Conservation (phyloP, 2,888 invertebrate genomes). For the Plebejus anna region DNA sequence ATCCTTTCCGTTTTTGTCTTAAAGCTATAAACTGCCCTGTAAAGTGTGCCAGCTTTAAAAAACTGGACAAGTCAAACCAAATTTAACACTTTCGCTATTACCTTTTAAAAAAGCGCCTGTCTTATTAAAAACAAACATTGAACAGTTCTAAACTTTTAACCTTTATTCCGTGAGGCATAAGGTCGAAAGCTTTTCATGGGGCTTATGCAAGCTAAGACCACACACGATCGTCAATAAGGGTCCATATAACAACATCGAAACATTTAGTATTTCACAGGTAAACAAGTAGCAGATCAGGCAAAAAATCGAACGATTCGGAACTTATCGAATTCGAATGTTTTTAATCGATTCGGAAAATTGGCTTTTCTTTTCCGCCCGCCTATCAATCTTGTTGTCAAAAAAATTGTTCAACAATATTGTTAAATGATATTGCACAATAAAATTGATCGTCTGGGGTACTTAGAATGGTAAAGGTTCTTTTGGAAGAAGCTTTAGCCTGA, state of each 20-base stretch:
- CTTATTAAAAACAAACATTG: conserved; percentile 52
- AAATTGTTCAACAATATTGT: no score
- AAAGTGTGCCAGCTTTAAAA: conserved; percentile 36
- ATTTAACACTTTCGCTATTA: conserved; percentile 73
- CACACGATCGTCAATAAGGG: conserved; percentile 74
- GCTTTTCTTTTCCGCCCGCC: background rate
- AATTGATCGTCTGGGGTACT: no score
- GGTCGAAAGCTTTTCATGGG: conserved; percentile 44
- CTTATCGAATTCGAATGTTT: background rate
- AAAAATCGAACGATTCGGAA: background rate
- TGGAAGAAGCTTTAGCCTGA: no score
- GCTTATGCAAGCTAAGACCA: conserved; percentile 57
- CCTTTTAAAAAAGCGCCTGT: conserved; percentile 62
- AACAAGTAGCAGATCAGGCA: conserved; percentile 56
- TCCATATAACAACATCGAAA: conserved; percentile 73
- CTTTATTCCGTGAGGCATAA: conserved; percentile 39
- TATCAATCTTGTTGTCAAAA: no score
- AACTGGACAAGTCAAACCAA: conserved; percentile 59
- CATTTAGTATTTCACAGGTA: conserved; percentile 76
- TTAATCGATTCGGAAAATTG: background rate
- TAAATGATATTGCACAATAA: no score
- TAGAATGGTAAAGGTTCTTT: no score
- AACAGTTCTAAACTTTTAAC: conserved; percentile 34
- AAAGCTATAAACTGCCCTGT: background rate
- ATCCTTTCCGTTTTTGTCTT: no score